A percentile compares a stretch with the other conserved stretches of the same genome.
Conservation (phyloP, 2,888 invertebrate genomes). For the Drosophila tripunctata region DNA sequence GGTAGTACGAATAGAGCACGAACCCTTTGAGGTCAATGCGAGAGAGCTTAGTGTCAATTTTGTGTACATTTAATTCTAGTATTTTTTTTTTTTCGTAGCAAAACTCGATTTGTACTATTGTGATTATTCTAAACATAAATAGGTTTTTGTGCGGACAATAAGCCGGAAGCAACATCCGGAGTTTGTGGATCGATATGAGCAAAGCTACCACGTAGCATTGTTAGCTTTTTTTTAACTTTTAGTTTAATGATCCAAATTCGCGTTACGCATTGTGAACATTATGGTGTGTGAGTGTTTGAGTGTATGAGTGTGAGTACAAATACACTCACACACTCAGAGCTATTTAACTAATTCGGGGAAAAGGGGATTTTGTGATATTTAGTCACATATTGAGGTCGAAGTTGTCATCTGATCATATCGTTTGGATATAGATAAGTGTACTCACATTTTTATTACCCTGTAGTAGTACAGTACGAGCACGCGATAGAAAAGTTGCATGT, state of each 20-base stretch:
- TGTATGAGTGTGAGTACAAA: slow-evolving; percentile 2
- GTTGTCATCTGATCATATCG: slow-evolving; percentile 59
- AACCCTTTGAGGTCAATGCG: slow-evolving; percentile 59
- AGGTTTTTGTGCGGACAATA: slow-evolving; percentile 63
- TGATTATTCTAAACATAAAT: slow-evolving; percentile 68
- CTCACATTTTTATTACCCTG: slow-evolving; percentile 4
- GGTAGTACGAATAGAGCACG: slow-evolving; percentile 15
- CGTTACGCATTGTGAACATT: slow-evolving; percentile 80
- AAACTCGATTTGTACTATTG: slow-evolving; percentile 44
- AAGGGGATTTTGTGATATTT: slow-evolving; percentile 45
- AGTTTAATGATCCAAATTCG: slow-evolving; percentile 78
- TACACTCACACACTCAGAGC: slow-evolving; percentile 31
- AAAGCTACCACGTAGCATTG: slow-evolving; percentile 61
- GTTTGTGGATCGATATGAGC: slow-evolving; percentile 77
- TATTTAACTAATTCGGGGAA: slow-evolving; percentile 51
- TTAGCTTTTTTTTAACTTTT: slow-evolving; percentile 54
- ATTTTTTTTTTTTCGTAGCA: neutral
- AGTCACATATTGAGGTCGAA: slow-evolving; percentile 67
- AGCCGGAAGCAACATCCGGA: slow-evolving; percentile 84
- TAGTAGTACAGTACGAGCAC: slow-evolving; percentile 34
- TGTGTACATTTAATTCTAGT: slow-evolving; percentile 25
- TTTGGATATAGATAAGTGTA: slow-evolving; percentile 11
- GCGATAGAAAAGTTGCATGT: slow-evolving; percentile 42
- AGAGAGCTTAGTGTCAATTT: slow-evolving; percentile 36
- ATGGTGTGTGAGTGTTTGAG: slow-evolving; percentile 29